These are phyloP conservation scores for Ifrita kowaldi DNA, from an alignment of 2,113 vertebrate genomes.

Conservation along the genomic window DNA sequence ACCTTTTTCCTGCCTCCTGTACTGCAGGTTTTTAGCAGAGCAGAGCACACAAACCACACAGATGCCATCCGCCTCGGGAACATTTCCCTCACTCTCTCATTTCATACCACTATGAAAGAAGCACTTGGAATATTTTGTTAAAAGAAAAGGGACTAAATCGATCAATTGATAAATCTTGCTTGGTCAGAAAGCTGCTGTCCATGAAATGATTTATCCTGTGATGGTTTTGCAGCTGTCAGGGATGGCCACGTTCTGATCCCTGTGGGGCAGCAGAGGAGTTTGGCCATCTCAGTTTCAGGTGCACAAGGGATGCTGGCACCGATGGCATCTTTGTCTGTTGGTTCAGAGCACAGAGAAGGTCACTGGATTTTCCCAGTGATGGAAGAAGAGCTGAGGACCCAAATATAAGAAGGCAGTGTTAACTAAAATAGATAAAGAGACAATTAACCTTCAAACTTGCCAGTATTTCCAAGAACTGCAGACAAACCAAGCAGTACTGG, in stretches of 20 bases:
- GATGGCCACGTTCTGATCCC: fast-evolving
- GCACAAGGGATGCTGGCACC: background rate
- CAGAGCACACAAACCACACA: background rate
- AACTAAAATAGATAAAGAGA: background rate
- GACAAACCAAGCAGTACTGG: background rate
- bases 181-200: background rate
- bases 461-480: background rate
- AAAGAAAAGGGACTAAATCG: background rate
- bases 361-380: background rate
- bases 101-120: background rate
- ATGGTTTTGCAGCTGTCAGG: background rate
- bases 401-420: background rate
- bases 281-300: background rate
- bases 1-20: background rate
- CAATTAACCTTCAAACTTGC: background rate
- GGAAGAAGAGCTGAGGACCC: background rate
- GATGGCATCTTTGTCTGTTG: background rate
- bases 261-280: background rate
- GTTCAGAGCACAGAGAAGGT: background rate
- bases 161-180: background rate
- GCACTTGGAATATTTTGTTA: background rate
- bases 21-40: background rate
- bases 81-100: fast-evolving
- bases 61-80: background rate
- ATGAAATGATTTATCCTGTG: fast-evolving